These are phyloP conservation scores for Psilanteris sp. DNA, from an alignment of 1,140 invertebrate genomes.

Conservation along the genomic window DNA sequence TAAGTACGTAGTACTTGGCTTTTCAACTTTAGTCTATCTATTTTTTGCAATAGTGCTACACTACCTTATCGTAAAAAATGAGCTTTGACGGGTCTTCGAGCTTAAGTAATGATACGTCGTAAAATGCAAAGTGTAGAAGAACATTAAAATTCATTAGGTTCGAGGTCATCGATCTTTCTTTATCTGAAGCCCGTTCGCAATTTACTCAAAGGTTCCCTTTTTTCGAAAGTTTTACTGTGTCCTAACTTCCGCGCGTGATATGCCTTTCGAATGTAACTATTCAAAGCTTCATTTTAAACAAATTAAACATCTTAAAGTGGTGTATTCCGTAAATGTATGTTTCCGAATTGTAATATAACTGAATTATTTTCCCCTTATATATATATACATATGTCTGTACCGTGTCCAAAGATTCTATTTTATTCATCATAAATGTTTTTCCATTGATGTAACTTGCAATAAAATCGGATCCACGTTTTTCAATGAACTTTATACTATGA, in stretches of 20 bases:
- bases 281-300: constrained; percentile 28
- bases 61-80: constrained; percentile 60
- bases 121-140: constrained; percentile 62
- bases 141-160: constrained; percentile 66
- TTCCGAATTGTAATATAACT: too few species aligned
- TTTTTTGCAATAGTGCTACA: constrained; percentile 42
- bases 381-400: too few species aligned
- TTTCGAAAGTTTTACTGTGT: constrained; percentile 56
- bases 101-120: constrained; percentile 64
- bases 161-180: constrained; percentile 66
- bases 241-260: constrained; percentile 50
- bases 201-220: constrained; percentile 59
- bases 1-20: constrained; percentile 31
- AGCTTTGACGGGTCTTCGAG: constrained; percentile 59
- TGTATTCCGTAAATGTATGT: too few species aligned
- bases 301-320: constrained; percentile 44
- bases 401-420: too few species aligned
- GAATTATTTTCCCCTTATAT: too few species aligned
- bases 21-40: constrained; percentile 36
- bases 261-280: constrained; percentile 49
- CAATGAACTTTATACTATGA: too few species aligned
- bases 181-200: constrained; percentile 59
- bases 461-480: too few species aligned
- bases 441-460: too few species aligned
- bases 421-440: too few species aligned